A percentile compares a stretch with the other conserved stretches of the same genome.
Conservation (phyloP, 2,888 invertebrate species). For the Temnothorax ravouxi region DNA sequence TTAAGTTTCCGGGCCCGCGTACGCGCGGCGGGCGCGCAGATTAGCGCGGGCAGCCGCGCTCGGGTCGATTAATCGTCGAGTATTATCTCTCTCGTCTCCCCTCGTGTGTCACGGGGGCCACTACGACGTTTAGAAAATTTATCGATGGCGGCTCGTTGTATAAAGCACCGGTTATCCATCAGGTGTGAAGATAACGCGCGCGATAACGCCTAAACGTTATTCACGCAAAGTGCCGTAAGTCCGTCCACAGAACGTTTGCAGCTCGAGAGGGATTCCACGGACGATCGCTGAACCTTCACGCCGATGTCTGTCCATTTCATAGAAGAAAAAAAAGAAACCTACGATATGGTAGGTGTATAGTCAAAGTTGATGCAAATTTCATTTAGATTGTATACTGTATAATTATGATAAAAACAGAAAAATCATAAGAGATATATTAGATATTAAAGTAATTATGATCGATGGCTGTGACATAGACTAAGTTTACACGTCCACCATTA, state of each 20-base stretch:
- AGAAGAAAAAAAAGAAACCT: not conserved
- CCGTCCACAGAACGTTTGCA: not conserved
- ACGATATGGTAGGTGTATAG: not conserved
- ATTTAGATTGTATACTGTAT: not conserved
- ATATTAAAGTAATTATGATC: not conserved
- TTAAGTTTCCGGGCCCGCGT: conserved; percentile 73
- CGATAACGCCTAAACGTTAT: conserved; percentile 49
- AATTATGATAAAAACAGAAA: conserved; percentile 1
- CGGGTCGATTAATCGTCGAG: conserved; percentile 76
- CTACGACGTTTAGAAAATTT: conserved; percentile 58
- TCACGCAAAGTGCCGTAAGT: conserved; percentile 36
- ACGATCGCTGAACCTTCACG: conserved; percentile 30
- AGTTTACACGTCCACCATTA: too few relatives aligned
- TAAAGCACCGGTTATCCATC: conserved; percentile 44
- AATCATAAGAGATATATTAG: not conserved
- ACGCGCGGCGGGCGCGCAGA: conserved; percentile 40
- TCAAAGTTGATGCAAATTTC: not conserved
- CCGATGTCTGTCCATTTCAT: conserved; percentile 7
- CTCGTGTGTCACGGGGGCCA: not conserved
- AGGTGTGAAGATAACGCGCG: conserved; percentile 52
- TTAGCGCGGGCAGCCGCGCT: conserved; percentile 66
- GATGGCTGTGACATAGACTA: not conserved
- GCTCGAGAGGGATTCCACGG: not conserved
- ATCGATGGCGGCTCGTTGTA: conserved; percentile 41
- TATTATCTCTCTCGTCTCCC: conserved; percentile 63